Percentiles rank a stretch among this genome's conserved stretches.
These are phyloP conservation scores for Oceanodroma leucorhoa DNA, from an alignment of 2,797 vertebrate genomes.

Conservation along the genomic window DNA sequence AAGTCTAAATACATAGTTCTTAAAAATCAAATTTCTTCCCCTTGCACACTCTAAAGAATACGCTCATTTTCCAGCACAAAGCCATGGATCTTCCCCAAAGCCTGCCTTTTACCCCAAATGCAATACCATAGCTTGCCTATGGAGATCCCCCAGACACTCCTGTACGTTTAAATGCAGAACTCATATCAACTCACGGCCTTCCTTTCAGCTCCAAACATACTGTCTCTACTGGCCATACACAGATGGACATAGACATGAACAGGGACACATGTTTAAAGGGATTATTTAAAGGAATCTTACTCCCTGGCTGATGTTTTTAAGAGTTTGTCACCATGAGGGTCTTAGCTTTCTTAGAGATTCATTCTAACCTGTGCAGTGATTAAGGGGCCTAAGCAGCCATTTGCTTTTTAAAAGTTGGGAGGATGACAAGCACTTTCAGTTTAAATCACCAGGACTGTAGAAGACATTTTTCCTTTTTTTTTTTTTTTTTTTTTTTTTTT, in stretches of 20 bases:
- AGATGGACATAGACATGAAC: background rate
- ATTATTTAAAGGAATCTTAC: background rate
- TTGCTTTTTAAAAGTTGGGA: constrained; percentile 10
- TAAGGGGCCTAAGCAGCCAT: background rate
- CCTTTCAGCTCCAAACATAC: background rate
- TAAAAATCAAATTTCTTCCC: background rate
- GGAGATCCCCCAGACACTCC: background rate
- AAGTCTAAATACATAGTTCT: background rate
- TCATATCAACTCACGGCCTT: background rate
- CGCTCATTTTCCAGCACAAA: background rate
- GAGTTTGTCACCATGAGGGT: background rate
- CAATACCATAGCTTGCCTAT: background rate
- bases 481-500: background rate
- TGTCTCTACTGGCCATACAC: background rate
- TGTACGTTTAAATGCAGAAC: background rate
- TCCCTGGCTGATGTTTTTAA: background rate
- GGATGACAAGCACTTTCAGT: background rate
- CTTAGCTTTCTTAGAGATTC: background rate
- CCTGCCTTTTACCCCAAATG: background rate
- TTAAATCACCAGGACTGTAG: background rate
- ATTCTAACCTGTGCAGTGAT: background rate
- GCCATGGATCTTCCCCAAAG: background rate
- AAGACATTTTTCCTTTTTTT: background rate
- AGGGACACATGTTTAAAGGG: background rate
- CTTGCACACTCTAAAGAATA: background rate